phyloP scores from a whole-genome alignment of 2,888 invertebrate genomes.

The Coelinius sp. region DNA sequence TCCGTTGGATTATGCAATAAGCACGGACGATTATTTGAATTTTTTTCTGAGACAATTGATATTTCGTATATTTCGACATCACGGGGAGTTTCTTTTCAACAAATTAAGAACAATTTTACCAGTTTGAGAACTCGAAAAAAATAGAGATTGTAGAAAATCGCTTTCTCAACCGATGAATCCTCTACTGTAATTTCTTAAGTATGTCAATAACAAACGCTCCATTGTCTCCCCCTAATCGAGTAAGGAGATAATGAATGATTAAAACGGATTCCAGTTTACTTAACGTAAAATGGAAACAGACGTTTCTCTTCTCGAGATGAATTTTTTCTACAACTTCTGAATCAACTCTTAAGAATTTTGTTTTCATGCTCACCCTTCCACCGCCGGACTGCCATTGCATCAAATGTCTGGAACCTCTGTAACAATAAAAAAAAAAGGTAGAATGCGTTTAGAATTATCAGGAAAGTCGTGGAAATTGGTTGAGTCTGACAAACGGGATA shows the following conservation, averaged over 20 bases:
- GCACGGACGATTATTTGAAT: neutral
- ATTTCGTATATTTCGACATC: neutral
- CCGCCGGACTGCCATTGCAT: conserved; percentile 12
- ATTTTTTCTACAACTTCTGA: neutral
- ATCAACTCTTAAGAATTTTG: neutral
- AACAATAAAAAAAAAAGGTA: neutral
- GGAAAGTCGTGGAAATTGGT: neutral
- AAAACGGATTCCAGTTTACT: too few relatives aligned
- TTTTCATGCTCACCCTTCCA: conserved; percentile 6
- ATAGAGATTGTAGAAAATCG: too few relatives aligned
- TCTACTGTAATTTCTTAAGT: too few relatives aligned
- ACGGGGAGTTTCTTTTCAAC: neutral
- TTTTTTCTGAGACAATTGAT: neutral
- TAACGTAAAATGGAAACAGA: too few relatives aligned
- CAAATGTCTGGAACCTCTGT: neutral
- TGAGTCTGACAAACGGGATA: neutral
- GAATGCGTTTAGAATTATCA: neutral
- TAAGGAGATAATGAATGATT: too few relatives aligned
- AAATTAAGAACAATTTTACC: too few relatives aligned
- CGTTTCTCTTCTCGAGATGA: too few relatives aligned
- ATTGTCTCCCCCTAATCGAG: too few relatives aligned
- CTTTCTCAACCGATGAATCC: too few relatives aligned
- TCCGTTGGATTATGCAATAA: neutral
- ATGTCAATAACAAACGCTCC: too few relatives aligned
- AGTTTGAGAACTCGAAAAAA: too few relatives aligned